Evolutionary conservation across 1,140 invertebrate species (phyloP).

Genomic region (Trichonephila inaurata): DNA sequence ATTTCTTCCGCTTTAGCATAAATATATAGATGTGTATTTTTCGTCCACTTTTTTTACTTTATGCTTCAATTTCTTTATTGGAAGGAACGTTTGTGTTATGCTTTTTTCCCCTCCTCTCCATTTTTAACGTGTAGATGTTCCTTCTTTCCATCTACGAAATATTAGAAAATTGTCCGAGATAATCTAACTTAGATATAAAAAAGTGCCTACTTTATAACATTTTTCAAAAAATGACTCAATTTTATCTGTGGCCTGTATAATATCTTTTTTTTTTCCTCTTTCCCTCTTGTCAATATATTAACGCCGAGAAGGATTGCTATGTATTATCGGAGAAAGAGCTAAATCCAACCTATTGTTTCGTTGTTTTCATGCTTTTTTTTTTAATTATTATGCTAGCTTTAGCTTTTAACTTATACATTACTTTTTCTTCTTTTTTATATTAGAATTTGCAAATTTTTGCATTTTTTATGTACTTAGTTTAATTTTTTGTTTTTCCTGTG

Average conservation of each 20-base stretch:
- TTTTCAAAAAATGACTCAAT: constrained; percentile 32
- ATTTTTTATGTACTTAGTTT: too few species aligned
- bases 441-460: too few species aligned
- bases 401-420: not conserved
- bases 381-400: not conserved
- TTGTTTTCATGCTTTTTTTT: not conserved
- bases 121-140: not conserved
- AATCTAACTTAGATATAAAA: not conserved
- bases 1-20: constrained; percentile 37
- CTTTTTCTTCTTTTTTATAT: too few species aligned
- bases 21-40: constrained; percentile 32
- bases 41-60: not conserved
- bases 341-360: not conserved
- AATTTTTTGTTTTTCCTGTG: too few species aligned
- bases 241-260: not conserved
- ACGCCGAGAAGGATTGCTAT: not conserved
- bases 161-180: constrained; percentile 14
- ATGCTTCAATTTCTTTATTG: constrained; percentile 31
- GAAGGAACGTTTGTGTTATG: constrained; percentile 25
- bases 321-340: not conserved
- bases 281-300: not conserved
- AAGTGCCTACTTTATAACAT: constrained; percentile 16
- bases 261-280: not conserved
- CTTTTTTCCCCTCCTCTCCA: not conserved
- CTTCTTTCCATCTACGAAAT: not conserved